Base-by-base conservation (phyloP, 2,888 invertebrate genomes). In the Hedya salicella region DNA sequence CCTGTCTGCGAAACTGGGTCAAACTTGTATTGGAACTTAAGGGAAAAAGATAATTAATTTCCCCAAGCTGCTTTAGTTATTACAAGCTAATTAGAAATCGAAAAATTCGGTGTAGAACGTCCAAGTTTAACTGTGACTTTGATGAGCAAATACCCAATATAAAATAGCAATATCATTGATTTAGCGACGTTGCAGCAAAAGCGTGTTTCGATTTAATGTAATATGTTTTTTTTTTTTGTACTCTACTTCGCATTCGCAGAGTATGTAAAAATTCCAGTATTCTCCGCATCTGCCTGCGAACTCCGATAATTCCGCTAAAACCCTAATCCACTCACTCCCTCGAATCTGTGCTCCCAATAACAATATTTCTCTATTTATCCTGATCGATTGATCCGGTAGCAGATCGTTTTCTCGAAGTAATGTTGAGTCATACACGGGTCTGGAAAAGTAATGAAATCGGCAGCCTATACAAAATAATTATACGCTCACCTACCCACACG, bases 401-500 rank as follows among this genome's bases (percentile, higher is more conserved):
- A 25, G 46, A 59, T 53, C 46, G 50, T 64, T 64, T 60, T 65
- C 50, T 13, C 63, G 68, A 73, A 73, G 71, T 70, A 75, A 70
- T 70, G 54, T 70, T 78, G 79, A 79, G 71, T 77, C 77, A 75
- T 71, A 62, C 44, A 52, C 67, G 46, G 60, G 68, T 42, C 57
- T 68, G 68, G 60, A 70, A 68, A 72, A 69, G 54, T 62, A 72
- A 75, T 75, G 74, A 76, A 75, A 71, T 70, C 64, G 69, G 52
- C 65, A 57, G 63, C 68, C 66, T 49, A 69, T 64, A 69, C 68
- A 73, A 70, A 75, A 72, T 72, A 70, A 69, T 74, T 67, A 73
- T 73, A 66, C 69, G 70, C 69, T 73, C 72, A 73, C 69, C 70
- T 67, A 73, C 77, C 75, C 71, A 74, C 70, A 73, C 62, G 69